Conservation (phyloP, 2,888 invertebrate species). For the Ophion ellenae region DNA sequence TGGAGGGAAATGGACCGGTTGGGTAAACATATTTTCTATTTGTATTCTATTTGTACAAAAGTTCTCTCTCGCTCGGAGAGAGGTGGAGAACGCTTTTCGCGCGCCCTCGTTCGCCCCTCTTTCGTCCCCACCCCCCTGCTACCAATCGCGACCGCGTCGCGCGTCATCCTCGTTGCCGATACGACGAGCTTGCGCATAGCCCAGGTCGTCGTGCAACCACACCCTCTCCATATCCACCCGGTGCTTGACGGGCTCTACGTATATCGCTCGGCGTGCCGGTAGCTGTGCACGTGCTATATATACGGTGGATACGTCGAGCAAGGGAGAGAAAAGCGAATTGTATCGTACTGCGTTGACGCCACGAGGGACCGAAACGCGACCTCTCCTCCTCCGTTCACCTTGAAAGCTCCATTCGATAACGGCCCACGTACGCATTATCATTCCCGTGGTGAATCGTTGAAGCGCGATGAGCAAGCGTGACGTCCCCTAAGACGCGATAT, state of each 20-base stretch:
- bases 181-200: constrained; percentile 44
- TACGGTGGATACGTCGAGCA: constrained; percentile 1
- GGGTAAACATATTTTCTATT: constrained; percentile 79
- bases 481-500: constrained; percentile 68
- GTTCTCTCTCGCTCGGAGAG: constrained; percentile 60
- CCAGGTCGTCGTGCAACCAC: constrained; percentile 31
- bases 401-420: constrained; percentile 4
- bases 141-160: constrained; percentile 33
- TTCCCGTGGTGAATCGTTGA: not conserved
- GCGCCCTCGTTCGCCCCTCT: not conserved
- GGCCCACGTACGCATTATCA: constrained; percentile 27
- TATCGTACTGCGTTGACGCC: constrained; percentile 14
- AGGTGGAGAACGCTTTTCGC: constrained; percentile 39
- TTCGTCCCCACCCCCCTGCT: constrained; percentile 36
- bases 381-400: not conserved
- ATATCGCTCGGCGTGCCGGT: not conserved
- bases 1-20: constrained; percentile 56
- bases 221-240: constrained; percentile 35
- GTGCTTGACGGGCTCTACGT: not conserved
- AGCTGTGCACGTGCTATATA: not conserved
- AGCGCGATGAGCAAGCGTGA: constrained; percentile 9
- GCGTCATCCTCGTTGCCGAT: constrained; percentile 28
- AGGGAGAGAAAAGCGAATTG: constrained; percentile 7
- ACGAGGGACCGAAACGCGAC: constrained; percentile 12
- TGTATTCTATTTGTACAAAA: constrained; percentile 79